Evolutionary conservation across 2,113 vertebrate genomes (phyloP), one percentile per base, ranked within the genome.

Genomic region (Choloepus hoffmanni): DNA sequence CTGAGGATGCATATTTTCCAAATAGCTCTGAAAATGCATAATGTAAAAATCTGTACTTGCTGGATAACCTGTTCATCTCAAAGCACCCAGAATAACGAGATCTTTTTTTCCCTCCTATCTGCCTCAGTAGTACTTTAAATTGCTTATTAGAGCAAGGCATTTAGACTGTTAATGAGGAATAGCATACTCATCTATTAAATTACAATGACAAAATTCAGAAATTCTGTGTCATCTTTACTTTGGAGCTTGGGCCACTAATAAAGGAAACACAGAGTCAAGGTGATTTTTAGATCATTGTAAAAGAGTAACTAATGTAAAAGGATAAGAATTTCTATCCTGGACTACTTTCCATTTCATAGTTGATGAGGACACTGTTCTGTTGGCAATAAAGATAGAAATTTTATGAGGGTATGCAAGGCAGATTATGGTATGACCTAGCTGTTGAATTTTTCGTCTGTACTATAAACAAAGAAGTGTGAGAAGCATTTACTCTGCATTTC

Each of bases 211-310:
- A 97, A 96, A 97, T 96, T 96, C 30, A 97, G 92, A 95, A 94
- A 92, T 95, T 95, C 63, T 2, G 4, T 96, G 70, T 62, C 90
- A 79, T 87, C 74, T 96, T 94, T 92, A 89, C 96, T 97, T 97
- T 95, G 50, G 95, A 89, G 72, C 62, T 76, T 96, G 81, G 83
- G 3, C 30, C 89, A 43, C 90, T 98, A 97, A 97, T 96, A 94
- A 94, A 96, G 58, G 67, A 94, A 97, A 95, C 14, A 78, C 36
- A 55, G 16, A 94, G 89, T 96, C 94, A 97, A 98, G 89, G 92
- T 93, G 89, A 97, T 97, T 97, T 98, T 97, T 91, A 95, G 84
- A 96, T 97, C 11, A 82, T 97, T 98, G 97, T 97, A 95, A 96
- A 58, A 97, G 67, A 36, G 78, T 95, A 96, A 86, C 86, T 93